phyloP scores from a whole-genome alignment of 2,797 vertebrate genomes.

The Cetoscarus ocellatus region DNA sequence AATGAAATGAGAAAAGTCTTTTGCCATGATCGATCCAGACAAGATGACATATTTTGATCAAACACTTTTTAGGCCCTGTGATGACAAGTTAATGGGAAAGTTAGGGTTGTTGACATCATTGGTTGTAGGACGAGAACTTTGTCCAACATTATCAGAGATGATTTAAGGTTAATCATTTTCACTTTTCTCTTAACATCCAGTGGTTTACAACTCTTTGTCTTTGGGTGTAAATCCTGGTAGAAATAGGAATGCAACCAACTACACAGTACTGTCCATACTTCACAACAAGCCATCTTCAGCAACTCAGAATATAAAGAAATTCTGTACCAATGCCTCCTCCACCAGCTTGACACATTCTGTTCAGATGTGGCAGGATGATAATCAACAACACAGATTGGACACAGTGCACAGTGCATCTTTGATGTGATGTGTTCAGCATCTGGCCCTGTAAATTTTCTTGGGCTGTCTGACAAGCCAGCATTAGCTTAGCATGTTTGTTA shows the following conservation, averaged over 20 bases:
- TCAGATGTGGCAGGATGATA: slow-evolving; percentile 38
- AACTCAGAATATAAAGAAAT: slow-evolving; percentile 4
- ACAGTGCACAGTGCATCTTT: slow-evolving; percentile 44
- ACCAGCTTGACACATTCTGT: slow-evolving; percentile 41
- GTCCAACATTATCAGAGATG: neutral
- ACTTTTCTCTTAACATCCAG: neutral
- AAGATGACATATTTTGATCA: too few species aligned
- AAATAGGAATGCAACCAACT: neutral
- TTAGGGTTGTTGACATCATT: too few species aligned
- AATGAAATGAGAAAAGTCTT: too few species aligned
- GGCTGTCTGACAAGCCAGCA: slow-evolving; percentile 21
- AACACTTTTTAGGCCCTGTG: too few species aligned
- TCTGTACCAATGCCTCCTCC: neutral
- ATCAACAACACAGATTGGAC: slow-evolving; percentile 32
- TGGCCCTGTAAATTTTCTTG: slow-evolving; percentile 39
- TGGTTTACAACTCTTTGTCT: neutral
- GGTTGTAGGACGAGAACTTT: too few species aligned
- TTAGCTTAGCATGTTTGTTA: slow-evolving; percentile 26
- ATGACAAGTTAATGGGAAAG: too few species aligned
- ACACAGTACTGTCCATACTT: neutral
- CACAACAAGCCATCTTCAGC: neutral
- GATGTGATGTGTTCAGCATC: slow-evolving; percentile 59
- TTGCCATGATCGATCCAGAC: too few species aligned
- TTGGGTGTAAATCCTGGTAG: neutral
- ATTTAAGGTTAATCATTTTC: too few species aligned